Conservation (phyloP, 1,140 invertebrate species). For the Trialeurodes vaporariorum region DNA sequence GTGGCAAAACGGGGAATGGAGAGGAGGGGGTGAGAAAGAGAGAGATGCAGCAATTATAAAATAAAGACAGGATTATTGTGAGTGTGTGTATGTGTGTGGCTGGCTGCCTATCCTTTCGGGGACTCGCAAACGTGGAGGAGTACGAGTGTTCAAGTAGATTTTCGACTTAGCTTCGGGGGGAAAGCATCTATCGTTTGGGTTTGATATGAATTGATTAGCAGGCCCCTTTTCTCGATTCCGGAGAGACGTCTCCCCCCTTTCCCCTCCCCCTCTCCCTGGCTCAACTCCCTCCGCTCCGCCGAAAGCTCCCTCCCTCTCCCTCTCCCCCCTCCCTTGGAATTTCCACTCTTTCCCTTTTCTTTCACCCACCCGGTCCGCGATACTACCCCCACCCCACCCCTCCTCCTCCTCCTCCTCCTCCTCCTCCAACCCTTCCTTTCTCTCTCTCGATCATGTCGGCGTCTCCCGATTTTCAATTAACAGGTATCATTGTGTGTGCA, state of each 20-base stretch:
- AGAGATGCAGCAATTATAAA: not conserved
- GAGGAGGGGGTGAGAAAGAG: not conserved
- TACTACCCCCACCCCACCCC: slow-evolving; percentile 19
- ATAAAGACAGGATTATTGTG: not conserved
- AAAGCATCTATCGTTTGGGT: not conserved
- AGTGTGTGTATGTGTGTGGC: not conserved
- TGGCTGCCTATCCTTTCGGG: not conserved
- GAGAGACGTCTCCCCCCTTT: slow-evolving; percentile 13
- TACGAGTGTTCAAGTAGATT: not conserved
- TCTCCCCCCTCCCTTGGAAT: slow-evolving; percentile 25
- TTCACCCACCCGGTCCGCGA: slow-evolving; percentile 23
- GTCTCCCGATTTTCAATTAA: slow-evolving; percentile 5
- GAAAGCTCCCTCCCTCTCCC: slow-evolving; percentile 20
- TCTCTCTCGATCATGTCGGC: not conserved
- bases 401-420: slow-evolving; percentile 25
- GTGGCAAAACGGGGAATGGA: too few species aligned
- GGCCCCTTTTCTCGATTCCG: not conserved
- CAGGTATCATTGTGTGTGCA: not conserved
- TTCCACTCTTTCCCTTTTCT: slow-evolving; percentile 22
- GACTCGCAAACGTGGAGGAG: too few species aligned
- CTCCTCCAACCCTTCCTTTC: slow-evolving; percentile 5
- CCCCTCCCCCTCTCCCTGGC: not conserved
- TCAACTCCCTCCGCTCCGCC: not conserved
- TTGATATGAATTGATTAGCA: slow-evolving; percentile 1
- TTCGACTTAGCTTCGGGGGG: not conserved